Conservation (phyloP, 2,888 invertebrate genomes). For the Sclerodermus sp. region DNA sequence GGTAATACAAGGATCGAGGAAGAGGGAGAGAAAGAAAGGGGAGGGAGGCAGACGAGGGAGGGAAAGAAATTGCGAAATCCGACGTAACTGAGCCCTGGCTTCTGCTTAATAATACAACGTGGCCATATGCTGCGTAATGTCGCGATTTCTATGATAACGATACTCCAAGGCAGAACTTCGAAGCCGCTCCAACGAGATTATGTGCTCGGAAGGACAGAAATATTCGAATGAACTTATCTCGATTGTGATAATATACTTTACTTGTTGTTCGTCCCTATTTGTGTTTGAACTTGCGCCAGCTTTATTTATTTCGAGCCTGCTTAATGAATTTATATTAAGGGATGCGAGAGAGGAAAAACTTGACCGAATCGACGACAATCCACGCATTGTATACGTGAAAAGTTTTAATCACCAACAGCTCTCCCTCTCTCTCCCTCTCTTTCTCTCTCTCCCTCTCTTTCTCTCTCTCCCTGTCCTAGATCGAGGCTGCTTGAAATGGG, state of each 20-base stretch:
- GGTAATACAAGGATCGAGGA: too few relatives aligned
- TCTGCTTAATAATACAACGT: slow-evolving; percentile 33
- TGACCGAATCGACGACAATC: too few relatives aligned
- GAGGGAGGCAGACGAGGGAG: neutral
- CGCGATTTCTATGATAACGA: slow-evolving; percentile 43
- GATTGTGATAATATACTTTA: neutral
- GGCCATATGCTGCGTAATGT: slow-evolving; percentile 37
- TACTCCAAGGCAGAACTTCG: slow-evolving; percentile 7
- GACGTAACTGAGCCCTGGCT: slow-evolving; percentile 8
- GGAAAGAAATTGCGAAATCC: slow-evolving; percentile 15
- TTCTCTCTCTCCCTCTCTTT: too few relatives aligned
- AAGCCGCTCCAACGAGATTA: slow-evolving; percentile 11
- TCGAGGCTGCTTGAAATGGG: too few relatives aligned
- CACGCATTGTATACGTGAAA: too few relatives aligned
- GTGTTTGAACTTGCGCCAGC: too few relatives aligned
- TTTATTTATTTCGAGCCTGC: too few relatives aligned
- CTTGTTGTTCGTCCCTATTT: neutral
- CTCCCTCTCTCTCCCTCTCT: too few relatives aligned
- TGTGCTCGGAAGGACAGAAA: slow-evolving; percentile 10
- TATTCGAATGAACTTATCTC: slow-evolving; percentile 9
- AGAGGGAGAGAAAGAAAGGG: neutral
- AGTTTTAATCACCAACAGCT: too few relatives aligned
- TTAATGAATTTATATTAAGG: too few relatives aligned
- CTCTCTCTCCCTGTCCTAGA: too few relatives aligned
- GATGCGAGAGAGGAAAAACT: too few relatives aligned